phyloP scores from a whole-genome alignment of 1,140 invertebrate species.

The Globodera ellingtonae region DNA sequence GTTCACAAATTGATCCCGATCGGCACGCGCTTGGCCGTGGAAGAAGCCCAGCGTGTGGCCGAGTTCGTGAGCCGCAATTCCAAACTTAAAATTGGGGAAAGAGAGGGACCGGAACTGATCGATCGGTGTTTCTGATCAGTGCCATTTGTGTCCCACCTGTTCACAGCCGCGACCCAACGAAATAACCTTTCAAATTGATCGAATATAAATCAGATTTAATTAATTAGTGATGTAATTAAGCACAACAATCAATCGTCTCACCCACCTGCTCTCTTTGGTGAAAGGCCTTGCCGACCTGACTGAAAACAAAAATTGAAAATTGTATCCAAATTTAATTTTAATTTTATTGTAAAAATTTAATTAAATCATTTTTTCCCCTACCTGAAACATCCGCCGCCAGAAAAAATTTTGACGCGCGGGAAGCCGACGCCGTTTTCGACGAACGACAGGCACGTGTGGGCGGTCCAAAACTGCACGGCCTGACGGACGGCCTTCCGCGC shows the following conservation, averaged over 20 bases:
- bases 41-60: constrained; percentile 39
- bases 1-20: constrained; percentile 33
- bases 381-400: constrained; percentile 35
- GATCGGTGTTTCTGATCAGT: background rate
- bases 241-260: constrained; percentile 12
- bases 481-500: constrained; percentile 37
- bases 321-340: background rate
- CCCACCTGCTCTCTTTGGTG: constrained; percentile 26
- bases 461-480: constrained; percentile 34
- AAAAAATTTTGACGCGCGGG: constrained; percentile 29
- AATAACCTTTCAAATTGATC: constrained; percentile 25
- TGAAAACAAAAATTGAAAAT: constrained; percentile 14
- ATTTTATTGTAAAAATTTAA: too few relatives aligned
- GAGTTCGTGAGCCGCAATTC: constrained; percentile 36
- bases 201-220: background rate
- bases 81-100: constrained; percentile 28
- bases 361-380: background rate
- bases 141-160: constrained; percentile 1
- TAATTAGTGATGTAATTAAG: constrained; percentile 4
- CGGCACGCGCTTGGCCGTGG: constrained; percentile 28
- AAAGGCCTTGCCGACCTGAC: constrained; percentile 43
- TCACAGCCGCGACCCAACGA: constrained; percentile 33
- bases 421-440: constrained; percentile 30
- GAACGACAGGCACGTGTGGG: constrained; percentile 38
- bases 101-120: background rate